A percentile compares a stretch with the other conserved stretches of the same genome.
Conservation (phyloP, 2,888 invertebrate species). For the Anodontia alba region DNA sequence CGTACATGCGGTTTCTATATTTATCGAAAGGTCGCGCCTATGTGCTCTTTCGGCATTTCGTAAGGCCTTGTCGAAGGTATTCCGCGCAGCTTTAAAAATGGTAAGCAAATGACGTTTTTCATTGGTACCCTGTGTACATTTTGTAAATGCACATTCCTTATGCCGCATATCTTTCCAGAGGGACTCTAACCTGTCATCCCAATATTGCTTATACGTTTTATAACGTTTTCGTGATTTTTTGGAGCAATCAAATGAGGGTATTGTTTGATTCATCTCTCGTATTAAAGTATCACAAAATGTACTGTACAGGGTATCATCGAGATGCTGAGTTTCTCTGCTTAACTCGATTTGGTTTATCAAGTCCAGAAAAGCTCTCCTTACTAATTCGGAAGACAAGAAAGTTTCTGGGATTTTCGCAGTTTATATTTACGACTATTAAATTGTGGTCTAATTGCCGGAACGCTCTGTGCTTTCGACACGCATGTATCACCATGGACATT, state of each 20-base stretch:
- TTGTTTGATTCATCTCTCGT: background rate
- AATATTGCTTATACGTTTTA: conserved; percentile 11
- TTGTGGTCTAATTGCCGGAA: too few relatives aligned
- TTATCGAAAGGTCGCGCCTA: background rate
- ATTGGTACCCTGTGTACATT: background rate
- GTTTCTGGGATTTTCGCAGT: too few relatives aligned
- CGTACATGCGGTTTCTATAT: background rate
- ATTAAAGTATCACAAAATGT: too few relatives aligned
- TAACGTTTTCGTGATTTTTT: background rate
- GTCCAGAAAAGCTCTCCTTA: too few relatives aligned
- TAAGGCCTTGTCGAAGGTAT: background rate
- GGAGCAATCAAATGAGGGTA: background rate
- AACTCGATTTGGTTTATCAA: too few relatives aligned
- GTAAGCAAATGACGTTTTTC: background rate
- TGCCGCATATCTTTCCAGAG: conserved; percentile 1
- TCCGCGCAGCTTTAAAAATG: background rate
- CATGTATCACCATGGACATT: too few relatives aligned
- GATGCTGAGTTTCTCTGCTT: too few relatives aligned
- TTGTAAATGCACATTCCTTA: background rate
- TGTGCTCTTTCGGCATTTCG: conserved; percentile 5
- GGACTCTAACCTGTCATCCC: background rate
- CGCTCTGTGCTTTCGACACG: too few relatives aligned
- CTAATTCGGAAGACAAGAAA: too few relatives aligned
- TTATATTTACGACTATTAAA: too few relatives aligned
- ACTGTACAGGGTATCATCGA: too few relatives aligned